Conservation (phyloP, 2,888 invertebrate genomes). For the Tenthredo distinguenda region DNA sequence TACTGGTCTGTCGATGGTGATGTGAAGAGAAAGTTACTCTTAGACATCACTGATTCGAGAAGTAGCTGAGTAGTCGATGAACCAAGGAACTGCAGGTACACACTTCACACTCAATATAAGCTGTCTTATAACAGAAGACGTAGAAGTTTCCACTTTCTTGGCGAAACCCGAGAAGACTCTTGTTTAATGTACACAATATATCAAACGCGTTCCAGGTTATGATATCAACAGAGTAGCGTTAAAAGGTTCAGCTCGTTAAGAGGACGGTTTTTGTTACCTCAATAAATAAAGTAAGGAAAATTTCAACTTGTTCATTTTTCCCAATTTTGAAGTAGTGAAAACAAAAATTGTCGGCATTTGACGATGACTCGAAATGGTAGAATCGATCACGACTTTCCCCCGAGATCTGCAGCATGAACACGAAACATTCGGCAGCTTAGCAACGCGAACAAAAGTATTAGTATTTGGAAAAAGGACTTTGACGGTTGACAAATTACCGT, state of each 20-base stretch:
- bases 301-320: background rate
- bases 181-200: constrained; percentile 26
- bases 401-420: background rate
- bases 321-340: background rate
- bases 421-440: constrained; percentile 1
- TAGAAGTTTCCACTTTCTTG: background rate
- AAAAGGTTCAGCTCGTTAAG: constrained; percentile 29
- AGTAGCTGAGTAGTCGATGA: background rate
- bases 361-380: background rate
- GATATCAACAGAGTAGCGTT: constrained; percentile 20
- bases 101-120: background rate
- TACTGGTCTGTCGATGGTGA: background rate
- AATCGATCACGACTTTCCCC: background rate
- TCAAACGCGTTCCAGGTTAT: background rate
- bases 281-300: background rate
- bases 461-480: constrained; percentile 2
- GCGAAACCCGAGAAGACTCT: background rate
- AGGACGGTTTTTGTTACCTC: background rate
- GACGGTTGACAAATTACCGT: constrained; percentile 3
- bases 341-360: background rate
- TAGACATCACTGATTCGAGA: background rate
- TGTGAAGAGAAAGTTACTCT: too few relatives aligned
- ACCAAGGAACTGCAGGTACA: background rate
- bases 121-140: background rate
- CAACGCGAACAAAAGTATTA: constrained; percentile 36